A percentile compares a stretch with the other conserved stretches of the same genome.
Evolutionary conservation across 2,888 invertebrate species (phyloP).

Genomic region (Opisthograptis luteolata): DNA sequence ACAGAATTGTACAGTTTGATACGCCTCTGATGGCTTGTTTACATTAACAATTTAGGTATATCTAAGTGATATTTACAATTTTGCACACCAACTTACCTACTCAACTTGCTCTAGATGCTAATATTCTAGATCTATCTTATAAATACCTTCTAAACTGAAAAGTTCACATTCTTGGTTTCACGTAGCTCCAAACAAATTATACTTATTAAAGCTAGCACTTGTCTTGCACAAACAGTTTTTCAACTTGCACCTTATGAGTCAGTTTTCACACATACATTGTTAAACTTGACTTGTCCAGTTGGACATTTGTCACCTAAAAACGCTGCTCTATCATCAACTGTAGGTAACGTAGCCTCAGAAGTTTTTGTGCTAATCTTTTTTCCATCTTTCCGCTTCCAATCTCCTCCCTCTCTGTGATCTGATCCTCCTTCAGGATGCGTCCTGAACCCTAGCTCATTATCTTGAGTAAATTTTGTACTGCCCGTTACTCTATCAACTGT

Average conservation of each 20-base stretch:
- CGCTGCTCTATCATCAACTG: constrained; percentile 44
- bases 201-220: constrained; percentile 16
- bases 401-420: constrained; percentile 20
- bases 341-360: constrained; percentile 3
- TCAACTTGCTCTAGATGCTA: no score
- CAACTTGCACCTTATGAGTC: constrained; percentile 3
- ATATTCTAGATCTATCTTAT: no score
- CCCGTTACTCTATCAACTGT: constrained; percentile 6
- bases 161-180: not conserved
- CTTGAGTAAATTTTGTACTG: constrained; percentile 27
- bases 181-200: not conserved
- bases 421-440: constrained; percentile 3
- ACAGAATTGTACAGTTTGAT: no score
- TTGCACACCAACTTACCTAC: no score
- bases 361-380: constrained; percentile 3
- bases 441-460: constrained; percentile 25
- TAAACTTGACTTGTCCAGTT: constrained; percentile 36
- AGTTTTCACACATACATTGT: constrained; percentile 15
- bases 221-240: not conserved
- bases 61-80: no score
- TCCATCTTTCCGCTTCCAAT: constrained; percentile 36
- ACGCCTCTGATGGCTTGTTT: no score
- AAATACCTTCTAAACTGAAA: no score
- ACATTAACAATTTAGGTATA: no score
- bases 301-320: constrained; percentile 46